These are phyloP conservation scores for Catalaphyllia jardinei DNA, from an alignment of 64 coral and sea anemone genomes.

Conservation along the genomic window DNA sequence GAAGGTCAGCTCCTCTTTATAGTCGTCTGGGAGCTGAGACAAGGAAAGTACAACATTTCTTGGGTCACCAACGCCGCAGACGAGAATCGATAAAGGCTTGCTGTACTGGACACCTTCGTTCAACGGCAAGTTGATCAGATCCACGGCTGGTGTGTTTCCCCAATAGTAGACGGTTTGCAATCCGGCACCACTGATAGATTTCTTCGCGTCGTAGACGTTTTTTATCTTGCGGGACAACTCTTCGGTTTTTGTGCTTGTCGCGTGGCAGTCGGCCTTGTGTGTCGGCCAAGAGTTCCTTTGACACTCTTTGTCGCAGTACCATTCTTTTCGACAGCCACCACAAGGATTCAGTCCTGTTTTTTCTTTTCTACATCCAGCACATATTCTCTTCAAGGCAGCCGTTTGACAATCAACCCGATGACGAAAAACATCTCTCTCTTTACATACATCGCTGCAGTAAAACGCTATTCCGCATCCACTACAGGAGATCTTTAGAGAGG, in stretches of 20 bases:
- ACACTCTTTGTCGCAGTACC: conserved; percentile 50
- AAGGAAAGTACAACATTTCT: conserved; percentile 44
- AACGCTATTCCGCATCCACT: conserved; percentile 24
- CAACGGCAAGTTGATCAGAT: conserved; percentile 45
- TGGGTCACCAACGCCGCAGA: conserved; percentile 58
- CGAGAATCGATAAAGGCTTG: conserved; percentile 31
- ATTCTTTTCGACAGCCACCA: conserved; percentile 13
- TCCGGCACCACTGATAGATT: too few species aligned
- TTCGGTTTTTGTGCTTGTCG: not conserved
- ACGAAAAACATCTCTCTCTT: conserved; percentile 42
- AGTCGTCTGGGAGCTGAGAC: conserved; percentile 22
- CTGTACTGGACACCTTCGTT: conserved; percentile 37
- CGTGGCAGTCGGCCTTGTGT: conserved; percentile 35
- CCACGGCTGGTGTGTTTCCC: conserved; percentile 41
- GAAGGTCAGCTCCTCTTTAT: conserved; percentile 35
- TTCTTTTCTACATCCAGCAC: conserved; percentile 29
- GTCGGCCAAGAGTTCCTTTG: conserved; percentile 12
- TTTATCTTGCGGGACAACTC: not conserved
- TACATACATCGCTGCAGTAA: conserved; percentile 66
- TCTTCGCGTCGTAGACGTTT: too few species aligned
- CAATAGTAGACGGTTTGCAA: conserved; percentile 37
- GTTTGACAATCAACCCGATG: conserved; percentile 67
- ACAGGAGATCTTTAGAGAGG: conserved; percentile 14
- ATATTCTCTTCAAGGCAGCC: not conserved
- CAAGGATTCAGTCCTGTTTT: conserved; percentile 14